Evolutionary conservation across 1,140 invertebrate species (phyloP).

Genomic region (Caenorhabditis tropicalis): DNA sequence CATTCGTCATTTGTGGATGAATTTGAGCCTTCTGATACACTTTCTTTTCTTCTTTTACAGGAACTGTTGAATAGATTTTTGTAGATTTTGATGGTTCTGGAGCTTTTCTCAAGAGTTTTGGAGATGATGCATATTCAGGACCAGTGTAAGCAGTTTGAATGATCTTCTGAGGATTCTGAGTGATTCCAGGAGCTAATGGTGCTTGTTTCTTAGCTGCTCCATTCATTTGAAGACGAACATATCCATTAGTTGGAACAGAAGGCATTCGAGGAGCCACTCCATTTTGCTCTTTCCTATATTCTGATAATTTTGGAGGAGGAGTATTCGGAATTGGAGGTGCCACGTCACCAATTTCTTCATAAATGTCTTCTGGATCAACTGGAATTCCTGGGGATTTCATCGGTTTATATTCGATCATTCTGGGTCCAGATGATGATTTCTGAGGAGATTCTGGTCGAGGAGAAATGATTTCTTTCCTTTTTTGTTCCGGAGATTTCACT

Average conservation of each 20-base stretch:
- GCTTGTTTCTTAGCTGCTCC: not conserved
- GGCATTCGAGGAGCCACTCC: not conserved
- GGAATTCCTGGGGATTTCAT: constrained; percentile 30
- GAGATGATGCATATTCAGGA: not conserved
- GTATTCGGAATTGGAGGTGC: constrained; percentile 5
- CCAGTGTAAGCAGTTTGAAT: not conserved
- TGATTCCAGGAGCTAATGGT: not conserved
- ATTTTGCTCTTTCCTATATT: not conserved
- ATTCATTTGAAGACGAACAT: constrained; percentile 26
- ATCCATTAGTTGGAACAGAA: not conserved
- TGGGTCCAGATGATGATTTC: not conserved
- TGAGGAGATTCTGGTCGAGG: not conserved
- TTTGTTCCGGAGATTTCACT: not conserved
- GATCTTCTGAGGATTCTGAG: not conserved
- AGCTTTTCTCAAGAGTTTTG: not conserved
- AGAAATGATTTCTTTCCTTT: not conserved
- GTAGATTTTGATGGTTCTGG: not conserved
- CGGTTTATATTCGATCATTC: constrained; percentile 16
- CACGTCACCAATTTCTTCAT: not conserved
- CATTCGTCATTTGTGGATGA: constrained; percentile 9
- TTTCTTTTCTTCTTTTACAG: constrained; percentile 21
- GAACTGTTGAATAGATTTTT: constrained; percentile 3
- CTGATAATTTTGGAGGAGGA: not conserved
- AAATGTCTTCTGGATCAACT: not conserved
- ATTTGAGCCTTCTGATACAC: not conserved